Evolutionary conservation across 2,113 vertebrate genomes (phyloP).

Genomic region (Sprattus sprattus): DNA sequence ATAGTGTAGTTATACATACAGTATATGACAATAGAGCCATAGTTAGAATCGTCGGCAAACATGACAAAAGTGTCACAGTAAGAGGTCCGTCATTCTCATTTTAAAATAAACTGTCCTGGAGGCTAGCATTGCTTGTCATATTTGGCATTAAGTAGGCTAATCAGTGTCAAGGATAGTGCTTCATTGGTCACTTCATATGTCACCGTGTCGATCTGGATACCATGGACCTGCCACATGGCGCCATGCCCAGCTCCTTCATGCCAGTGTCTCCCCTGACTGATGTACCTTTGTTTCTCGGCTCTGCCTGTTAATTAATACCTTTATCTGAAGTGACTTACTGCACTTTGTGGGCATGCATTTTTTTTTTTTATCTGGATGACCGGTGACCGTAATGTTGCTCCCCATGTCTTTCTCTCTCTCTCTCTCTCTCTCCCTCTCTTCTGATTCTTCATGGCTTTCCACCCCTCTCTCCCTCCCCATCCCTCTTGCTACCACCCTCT

Average conservation of each 20-base stretch:
- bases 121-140: too few species aligned
- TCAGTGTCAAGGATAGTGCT: not conserved
- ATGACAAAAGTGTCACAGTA: too few species aligned
- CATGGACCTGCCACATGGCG: not conserved
- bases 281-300: not conserved
- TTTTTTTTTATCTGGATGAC: not conserved
- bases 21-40: not conserved
- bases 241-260: not conserved
- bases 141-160: not conserved
- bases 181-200: not conserved
- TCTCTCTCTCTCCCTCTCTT: too few species aligned
- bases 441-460: not conserved
- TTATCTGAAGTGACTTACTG: not conserved
- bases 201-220: not conserved
- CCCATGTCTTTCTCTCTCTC: too few species aligned
- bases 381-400: not conserved
- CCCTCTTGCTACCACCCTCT: not conserved
- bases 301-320: not conserved
- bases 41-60: not conserved
- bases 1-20: not conserved
- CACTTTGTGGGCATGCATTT: not conserved
- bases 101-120: too few species aligned
- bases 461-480: not conserved
- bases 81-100: too few species aligned
- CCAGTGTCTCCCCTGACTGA: not conserved